Conservation (phyloP, 1,140 invertebrate species). For the Capitella teleta region DNA sequence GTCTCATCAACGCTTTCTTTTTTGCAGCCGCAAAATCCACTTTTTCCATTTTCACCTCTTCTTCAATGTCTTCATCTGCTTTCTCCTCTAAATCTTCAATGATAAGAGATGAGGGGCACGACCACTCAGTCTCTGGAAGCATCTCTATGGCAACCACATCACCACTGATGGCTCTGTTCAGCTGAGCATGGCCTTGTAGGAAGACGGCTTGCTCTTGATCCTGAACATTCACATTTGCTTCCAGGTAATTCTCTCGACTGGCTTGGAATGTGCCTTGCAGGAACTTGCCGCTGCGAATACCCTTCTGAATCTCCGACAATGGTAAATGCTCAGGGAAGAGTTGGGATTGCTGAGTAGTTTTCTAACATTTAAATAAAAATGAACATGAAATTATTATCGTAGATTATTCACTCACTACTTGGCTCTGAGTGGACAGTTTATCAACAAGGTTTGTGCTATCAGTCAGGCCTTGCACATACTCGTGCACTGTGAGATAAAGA, state of each 20-base stretch:
- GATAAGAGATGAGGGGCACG: constrained; percentile 57
- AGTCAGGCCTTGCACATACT: constrained; percentile 59
- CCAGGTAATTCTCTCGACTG: constrained; percentile 78
- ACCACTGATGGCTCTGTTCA: constrained; percentile 93
- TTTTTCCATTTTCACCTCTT: constrained; percentile 16
- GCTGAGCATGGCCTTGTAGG: constrained; percentile 71
- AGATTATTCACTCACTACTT: too few species aligned
- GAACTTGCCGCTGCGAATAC: constrained; percentile 65
- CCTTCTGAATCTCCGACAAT: constrained; percentile 58
- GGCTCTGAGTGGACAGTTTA: constrained; percentile 51
- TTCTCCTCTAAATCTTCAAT: constrained; percentile 53
- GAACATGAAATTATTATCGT: too few species aligned
- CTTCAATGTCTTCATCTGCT: constrained; percentile 26
- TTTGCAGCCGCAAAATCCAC: background rate
- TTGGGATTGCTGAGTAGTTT: background rate
- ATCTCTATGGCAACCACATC: constrained; percentile 88
- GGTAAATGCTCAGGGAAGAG: constrained; percentile 74
- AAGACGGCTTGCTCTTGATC: constrained; percentile 49
- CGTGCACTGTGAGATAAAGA: constrained; percentile 47
- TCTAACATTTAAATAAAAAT: constrained; percentile 1
- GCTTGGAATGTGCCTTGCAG: constrained; percentile 62
- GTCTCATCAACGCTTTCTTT: constrained; percentile 44
- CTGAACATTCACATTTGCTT: constrained; percentile 75
- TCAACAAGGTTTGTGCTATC: constrained; percentile 60
- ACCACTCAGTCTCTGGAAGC: constrained; percentile 82